These are phyloP conservation scores for Drosophila niveifrons DNA, from an alignment of 2,888 invertebrate genomes.

Conservation along the genomic window DNA sequence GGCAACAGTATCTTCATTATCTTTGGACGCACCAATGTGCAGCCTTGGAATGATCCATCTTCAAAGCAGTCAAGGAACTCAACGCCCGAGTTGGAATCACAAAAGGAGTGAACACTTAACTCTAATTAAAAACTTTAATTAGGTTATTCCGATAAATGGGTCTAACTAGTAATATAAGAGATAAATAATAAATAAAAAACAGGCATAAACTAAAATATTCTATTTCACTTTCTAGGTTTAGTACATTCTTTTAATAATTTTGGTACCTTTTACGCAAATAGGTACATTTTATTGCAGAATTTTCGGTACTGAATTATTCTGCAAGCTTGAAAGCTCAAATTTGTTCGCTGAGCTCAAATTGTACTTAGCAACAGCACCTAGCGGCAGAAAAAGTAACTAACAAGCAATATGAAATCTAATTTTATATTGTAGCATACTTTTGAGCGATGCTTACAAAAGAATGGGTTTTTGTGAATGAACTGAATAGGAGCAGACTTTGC, in stretches of 20 bases:
- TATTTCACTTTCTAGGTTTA: no score
- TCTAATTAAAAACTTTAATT: background rate
- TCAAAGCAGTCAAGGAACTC: slow-evolving; percentile 63
- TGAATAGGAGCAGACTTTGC: background rate
- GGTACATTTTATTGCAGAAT: background rate
- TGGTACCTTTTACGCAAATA: background rate
- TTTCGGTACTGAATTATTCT: background rate
- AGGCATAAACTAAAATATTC: background rate
- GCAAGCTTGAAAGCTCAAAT: background rate
- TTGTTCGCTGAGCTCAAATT: background rate
- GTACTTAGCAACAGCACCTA: background rate
- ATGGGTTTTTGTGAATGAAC: background rate
- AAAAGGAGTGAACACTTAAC: slow-evolving; percentile 22
- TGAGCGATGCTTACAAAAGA: background rate
- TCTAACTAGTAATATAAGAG: background rate
- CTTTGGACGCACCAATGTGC: slow-evolving; percentile 89
- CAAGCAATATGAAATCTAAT: background rate
- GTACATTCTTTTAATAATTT: background rate
- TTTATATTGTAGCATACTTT: slow-evolving; percentile 18
- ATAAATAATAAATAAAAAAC: background rate
- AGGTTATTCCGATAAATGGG: background rate
- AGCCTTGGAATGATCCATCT: slow-evolving; percentile 89
- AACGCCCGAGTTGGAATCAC: slow-evolving; percentile 67
- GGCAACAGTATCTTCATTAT: slow-evolving; percentile 90
- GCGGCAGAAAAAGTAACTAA: background rate